Evolutionary conservation across 2,888 invertebrate species (phyloP).

Genomic region (Alloplasta piceator): DNA sequence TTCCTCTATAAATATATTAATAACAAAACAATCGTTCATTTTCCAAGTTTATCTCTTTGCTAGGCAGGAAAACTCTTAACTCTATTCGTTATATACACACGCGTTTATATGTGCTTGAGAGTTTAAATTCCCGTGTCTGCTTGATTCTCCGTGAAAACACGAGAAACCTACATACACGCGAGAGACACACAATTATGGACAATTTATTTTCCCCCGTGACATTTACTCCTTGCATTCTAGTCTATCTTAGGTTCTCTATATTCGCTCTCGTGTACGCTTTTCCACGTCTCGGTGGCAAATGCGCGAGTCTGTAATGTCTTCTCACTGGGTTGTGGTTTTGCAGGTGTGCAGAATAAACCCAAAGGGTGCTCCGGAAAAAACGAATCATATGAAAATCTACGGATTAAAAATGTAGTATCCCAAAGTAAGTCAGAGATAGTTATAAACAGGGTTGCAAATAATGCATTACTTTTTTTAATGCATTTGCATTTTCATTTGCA

Average conservation of each 20-base stretch:
- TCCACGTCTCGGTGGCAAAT: background rate
- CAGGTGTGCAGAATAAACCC: slow-evolving; percentile 48
- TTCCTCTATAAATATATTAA: background rate
- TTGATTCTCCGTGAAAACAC: slow-evolving; percentile 12
- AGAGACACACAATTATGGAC: slow-evolving; percentile 62
- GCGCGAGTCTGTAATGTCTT: background rate
- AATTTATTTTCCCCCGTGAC: slow-evolving; percentile 63
- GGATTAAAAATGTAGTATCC: too few species aligned
- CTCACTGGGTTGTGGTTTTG: slow-evolving; percentile 37
- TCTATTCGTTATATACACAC: slow-evolving; percentile 21
- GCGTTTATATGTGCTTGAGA: slow-evolving; percentile 9
- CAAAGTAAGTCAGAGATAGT: too few species aligned
- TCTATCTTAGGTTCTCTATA: slow-evolving; percentile 44
- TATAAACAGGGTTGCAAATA: too few species aligned
- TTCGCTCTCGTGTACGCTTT: background rate
- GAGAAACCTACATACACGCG: background rate
- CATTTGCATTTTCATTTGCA: too few species aligned
- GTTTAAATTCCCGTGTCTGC: slow-evolving; percentile 33
- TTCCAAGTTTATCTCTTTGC: slow-evolving; percentile 40
- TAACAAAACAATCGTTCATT: slow-evolving; percentile 9
- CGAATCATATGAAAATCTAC: too few species aligned
- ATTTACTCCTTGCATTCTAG: slow-evolving; percentile 57
- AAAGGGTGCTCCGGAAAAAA: background rate
- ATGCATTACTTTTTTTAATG: too few species aligned
- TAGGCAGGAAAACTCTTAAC: slow-evolving; percentile 38